phyloP scores from a whole-genome alignment of 1,140 invertebrate genomes.

The Atta cephalotes region DNA sequence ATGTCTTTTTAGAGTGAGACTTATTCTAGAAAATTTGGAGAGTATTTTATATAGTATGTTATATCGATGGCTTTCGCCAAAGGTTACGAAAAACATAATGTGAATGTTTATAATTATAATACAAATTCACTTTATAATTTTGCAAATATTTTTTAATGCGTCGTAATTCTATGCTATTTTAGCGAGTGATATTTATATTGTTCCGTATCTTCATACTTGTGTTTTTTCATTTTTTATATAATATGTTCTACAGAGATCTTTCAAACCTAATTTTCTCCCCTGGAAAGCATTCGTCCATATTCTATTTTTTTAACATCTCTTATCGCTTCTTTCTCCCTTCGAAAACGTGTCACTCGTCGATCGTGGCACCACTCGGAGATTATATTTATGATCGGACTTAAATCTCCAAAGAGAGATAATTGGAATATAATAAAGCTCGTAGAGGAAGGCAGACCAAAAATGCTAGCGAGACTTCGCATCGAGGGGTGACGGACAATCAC shows the following conservation, averaged over 20 bases:
- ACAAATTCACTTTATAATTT: background rate
- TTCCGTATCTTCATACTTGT: background rate
- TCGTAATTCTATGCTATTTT: background rate
- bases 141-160: background rate
- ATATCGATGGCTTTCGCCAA: background rate
- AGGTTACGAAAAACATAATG: background rate
- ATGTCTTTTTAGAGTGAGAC: too few relatives aligned
- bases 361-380: background rate
- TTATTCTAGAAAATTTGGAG: too few relatives aligned
- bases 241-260: background rate
- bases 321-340: background rate
- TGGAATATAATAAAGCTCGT: slow-evolving; percentile 76
- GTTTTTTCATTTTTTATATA: background rate
- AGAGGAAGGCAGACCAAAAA: slow-evolving; percentile 32
- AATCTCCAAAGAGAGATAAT: slow-evolving; percentile 66
- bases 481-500: slow-evolving; percentile 66
- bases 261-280: background rate
- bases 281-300: background rate
- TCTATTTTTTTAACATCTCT: background rate
- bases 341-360: slow-evolving; percentile 12
- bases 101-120: background rate
- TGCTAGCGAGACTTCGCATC: slow-evolving; percentile 65
- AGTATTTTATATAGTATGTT: background rate
- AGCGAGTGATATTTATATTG: background rate
- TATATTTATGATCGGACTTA: slow-evolving; percentile 37